Evolutionary conservation across 2,797 vertebrate genomes (phyloP).

Genomic region (Intellagama lesueurii): DNA sequence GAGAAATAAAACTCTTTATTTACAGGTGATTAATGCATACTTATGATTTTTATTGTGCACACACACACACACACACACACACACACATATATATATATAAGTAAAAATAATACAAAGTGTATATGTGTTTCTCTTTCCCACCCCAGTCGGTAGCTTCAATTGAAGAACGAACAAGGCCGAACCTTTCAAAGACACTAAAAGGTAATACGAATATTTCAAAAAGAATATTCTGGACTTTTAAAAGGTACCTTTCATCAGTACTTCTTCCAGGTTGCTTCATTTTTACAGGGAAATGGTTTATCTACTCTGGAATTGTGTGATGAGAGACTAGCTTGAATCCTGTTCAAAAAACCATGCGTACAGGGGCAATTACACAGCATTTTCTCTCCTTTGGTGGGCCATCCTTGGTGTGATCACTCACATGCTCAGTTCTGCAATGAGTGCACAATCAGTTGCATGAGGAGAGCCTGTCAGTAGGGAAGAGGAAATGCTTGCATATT

Average conservation of each 20-base stretch:
- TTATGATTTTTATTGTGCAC: neutral
- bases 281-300: neutral
- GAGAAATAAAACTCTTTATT: conserved; percentile 94
- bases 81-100: conserved; percentile 46
- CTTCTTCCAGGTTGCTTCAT: neutral
- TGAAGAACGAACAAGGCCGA: conserved; percentile 92
- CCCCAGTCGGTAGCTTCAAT: conserved; percentile 88
- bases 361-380: no score
- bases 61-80: no score
- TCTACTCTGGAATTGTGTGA: neutral
- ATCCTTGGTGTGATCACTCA: no score
- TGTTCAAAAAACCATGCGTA: no score
- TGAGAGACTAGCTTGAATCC: neutral
- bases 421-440: no score
- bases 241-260: no score
- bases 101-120: neutral
- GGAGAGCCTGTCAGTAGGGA: no score
- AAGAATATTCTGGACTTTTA: no score
- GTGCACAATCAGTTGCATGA: no score
- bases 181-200: conserved; percentile 91
- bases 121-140: conserved; percentile 57
- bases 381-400: no score
- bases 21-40: conserved; percentile 83
- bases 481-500: neutral
- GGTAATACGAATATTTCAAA: conserved; percentile 75